Conservation (phyloP, 2,888 invertebrate genomes). For the Thera obeliscata region DNA sequence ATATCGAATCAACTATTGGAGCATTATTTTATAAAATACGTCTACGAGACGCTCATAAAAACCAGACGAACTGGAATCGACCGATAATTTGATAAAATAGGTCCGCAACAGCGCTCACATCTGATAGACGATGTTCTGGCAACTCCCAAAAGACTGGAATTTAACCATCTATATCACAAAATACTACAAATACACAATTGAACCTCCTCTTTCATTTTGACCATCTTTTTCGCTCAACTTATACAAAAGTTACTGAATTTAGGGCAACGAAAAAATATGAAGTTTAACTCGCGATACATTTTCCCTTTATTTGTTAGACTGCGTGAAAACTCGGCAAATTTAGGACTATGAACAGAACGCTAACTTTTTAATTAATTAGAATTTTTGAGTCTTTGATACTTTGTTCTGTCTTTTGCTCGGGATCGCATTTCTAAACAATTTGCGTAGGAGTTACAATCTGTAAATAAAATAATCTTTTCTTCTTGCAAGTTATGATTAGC, state of each 20-base stretch:
- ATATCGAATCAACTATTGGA: neutral
- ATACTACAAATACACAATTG: too few species aligned
- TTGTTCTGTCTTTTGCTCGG: too few species aligned
- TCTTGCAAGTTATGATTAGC: too few species aligned
- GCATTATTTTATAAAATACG: neutral
- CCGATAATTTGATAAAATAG: neutral
- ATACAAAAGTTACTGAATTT: too few species aligned
- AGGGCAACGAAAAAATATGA: neutral
- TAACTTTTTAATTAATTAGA: slow-evolving; percentile 2
- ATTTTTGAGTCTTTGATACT: too few species aligned
- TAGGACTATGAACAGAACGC: neutral
- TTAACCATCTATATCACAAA: neutral
- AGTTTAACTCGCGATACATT: neutral
- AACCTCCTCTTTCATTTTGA: too few species aligned
- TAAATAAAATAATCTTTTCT: too few species aligned
- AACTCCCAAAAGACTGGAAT: neutral
- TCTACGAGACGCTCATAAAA: slow-evolving; percentile 1
- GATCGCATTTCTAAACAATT: too few species aligned
- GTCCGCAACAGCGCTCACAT: neutral
- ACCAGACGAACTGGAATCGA: neutral
- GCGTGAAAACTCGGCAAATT: neutral
- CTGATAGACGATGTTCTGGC: neutral
- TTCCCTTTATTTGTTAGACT: neutral
- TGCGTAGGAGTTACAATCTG: too few species aligned
- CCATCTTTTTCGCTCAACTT: too few species aligned